Percentiles rank a stretch among this genome's conserved stretches.
These are phyloP conservation scores for Paralvinella palmiformis DNA, from an alignment of 1,140 invertebrate genomes.

Conservation along the genomic window DNA sequence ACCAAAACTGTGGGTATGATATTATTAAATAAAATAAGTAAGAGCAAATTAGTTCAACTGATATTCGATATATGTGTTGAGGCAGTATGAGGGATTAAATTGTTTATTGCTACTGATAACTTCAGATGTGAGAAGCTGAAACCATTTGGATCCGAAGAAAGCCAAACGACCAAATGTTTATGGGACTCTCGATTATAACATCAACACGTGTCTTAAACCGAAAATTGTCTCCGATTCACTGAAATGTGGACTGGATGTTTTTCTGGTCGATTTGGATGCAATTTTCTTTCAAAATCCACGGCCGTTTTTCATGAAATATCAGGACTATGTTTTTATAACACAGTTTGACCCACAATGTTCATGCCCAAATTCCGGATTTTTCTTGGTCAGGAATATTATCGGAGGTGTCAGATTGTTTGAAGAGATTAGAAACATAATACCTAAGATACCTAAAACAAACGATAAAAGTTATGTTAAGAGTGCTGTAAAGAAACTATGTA, in stretches of 20 bases:
- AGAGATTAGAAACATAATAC: not conserved
- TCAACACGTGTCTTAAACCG: conserved; percentile 4
- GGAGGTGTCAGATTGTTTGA: not conserved
- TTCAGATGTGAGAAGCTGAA: not conserved
- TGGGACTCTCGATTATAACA: not conserved
- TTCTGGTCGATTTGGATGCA: conserved; percentile 6
- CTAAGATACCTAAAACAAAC: not conserved
- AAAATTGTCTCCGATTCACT: conserved; percentile 2
- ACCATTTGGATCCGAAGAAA: not conserved
- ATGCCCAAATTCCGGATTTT: conserved; percentile 2
- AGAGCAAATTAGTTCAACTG: no score
- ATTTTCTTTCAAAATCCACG: conserved; percentile 11
- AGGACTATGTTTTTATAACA: no score
- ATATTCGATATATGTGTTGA: no score
- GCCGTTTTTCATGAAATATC: not conserved
- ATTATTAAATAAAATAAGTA: no score
- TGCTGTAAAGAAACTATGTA: not conserved
- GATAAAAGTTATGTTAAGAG: not conserved
- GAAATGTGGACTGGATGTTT: not conserved
- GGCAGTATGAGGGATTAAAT: no score
- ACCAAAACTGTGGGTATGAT: no score
- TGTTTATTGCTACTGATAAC: not conserved
- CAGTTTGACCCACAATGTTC: conserved; percentile 1
- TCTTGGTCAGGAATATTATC: not conserved
- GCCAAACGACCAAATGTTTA: not conserved